Percentiles rank a stretch among this genome's conserved stretches.
Evolutionary conservation across 2,888 invertebrate species (phyloP).

Genomic region (Orthonevra nobilis): DNA sequence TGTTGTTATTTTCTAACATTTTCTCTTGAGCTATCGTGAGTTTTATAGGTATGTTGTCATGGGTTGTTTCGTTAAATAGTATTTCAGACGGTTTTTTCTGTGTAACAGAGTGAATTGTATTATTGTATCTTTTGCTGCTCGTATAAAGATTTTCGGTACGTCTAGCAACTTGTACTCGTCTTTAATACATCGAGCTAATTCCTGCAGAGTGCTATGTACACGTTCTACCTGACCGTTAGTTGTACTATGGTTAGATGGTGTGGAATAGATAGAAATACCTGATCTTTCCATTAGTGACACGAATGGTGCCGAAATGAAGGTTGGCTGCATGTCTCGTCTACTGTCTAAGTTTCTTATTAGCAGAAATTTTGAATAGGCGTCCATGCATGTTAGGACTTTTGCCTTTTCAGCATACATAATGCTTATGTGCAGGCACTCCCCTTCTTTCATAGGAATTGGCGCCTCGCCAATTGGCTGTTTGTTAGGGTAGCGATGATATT

Average conservation of each 20-base stretch:
- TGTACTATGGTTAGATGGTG: background rate
- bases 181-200: no score
- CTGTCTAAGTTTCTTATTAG: background rate
- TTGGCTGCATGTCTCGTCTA: background rate
- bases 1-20: slow-evolving; percentile 21
- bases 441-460: background rate
- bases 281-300: background rate
- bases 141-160: background rate
- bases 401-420: slow-evolving; percentile 2
- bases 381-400: background rate
- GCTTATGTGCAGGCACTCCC: background rate
- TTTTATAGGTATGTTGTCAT: background rate
- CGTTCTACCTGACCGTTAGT: background rate
- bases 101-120: slow-evolving; percentile 10
- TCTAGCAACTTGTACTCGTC: slow-evolving; percentile 1
- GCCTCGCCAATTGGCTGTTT: slow-evolving; percentile 5
- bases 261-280: background rate
- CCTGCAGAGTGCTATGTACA: background rate
- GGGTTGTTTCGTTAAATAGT: slow-evolving; percentile 16
- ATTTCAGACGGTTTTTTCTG: slow-evolving; percentile 19
- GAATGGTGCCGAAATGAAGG: background rate
- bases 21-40: slow-evolving; percentile 12
- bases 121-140: slow-evolving; percentile 12
- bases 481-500: background rate
- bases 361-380: slow-evolving; percentile 2